Conservation (phyloP, 2,113 vertebrate species). For the Heteronetta atricapilla region DNA sequence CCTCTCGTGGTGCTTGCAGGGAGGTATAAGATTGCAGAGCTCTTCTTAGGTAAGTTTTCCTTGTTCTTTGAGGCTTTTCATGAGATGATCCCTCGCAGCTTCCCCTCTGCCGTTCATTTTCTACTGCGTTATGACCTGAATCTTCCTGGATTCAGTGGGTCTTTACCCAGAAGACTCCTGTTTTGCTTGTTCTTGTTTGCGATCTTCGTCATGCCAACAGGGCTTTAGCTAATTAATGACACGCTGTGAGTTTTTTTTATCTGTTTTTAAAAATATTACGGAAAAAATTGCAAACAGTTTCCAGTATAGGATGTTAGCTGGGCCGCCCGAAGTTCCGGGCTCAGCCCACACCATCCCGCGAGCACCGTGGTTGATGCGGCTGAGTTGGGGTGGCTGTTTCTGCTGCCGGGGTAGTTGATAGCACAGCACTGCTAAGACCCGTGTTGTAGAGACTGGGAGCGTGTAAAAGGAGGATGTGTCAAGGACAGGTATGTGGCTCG, state of each 20-base stretch:
- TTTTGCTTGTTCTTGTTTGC: conserved; percentile 16
- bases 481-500: not conserved
- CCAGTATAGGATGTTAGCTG: conserved; percentile 35
- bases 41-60: conserved; percentile 26
- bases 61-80: not conserved
- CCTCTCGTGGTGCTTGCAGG: not conserved
- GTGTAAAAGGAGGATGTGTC: not conserved
- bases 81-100: not conserved
- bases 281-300: conserved; percentile 26
- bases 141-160: not conserved
- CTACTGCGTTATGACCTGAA: not conserved
- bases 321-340: not conserved
- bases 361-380: not conserved
- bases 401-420: not conserved
- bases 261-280: not conserved
- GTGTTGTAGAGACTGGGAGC: not conserved
- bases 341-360: not conserved
- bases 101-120: not conserved
- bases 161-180: not conserved
- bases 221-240: not conserved
- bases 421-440: not conserved
- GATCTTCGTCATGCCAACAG: not conserved
- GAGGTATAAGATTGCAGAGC: not conserved
- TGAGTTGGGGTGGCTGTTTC: not conserved
- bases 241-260: not conserved